phyloP scores from a whole-genome alignment of 2,113 vertebrate genomes.

The Ciconia boyciana region DNA sequence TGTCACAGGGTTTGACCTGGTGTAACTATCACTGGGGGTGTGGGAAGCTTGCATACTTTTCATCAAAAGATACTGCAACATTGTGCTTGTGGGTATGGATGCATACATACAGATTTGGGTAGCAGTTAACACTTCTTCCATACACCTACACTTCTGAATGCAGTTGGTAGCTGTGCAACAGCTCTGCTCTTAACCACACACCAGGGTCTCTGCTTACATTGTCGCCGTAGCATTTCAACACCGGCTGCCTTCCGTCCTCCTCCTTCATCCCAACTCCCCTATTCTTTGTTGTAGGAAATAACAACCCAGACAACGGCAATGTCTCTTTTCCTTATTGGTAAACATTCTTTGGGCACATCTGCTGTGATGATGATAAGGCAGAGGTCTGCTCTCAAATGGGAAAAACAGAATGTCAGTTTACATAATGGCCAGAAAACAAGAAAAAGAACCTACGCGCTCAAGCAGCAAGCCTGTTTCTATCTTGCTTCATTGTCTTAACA shows the following conservation, averaged over 20 bases:
- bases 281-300: slow-evolving; percentile 63
- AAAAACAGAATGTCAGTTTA: slow-evolving; percentile 62
- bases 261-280: slow-evolving; percentile 26
- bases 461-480: slow-evolving; percentile 47
- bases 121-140: background rate
- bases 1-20: background rate
- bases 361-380: slow-evolving; percentile 59
- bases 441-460: background rate
- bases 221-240: background rate
- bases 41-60: background rate
- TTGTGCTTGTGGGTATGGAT: background rate
- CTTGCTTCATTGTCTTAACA: slow-evolving; percentile 60
- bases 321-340: slow-evolving; percentile 65
- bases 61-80: background rate
- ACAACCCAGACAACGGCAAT: slow-evolving; percentile 46
- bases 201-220: background rate
- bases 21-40: background rate
- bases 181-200: background rate
- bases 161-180: background rate
- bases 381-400: slow-evolving; percentile 47
- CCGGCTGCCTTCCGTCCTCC: slow-evolving; percentile 18
- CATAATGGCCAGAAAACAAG: slow-evolving; percentile 60
- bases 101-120: background rate
- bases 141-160: background rate
- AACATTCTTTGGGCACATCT: slow-evolving; percentile 60